Conservation (phyloP, 2,113 vertebrate genomes). For the Paramormyrops kingsleyae region DNA sequence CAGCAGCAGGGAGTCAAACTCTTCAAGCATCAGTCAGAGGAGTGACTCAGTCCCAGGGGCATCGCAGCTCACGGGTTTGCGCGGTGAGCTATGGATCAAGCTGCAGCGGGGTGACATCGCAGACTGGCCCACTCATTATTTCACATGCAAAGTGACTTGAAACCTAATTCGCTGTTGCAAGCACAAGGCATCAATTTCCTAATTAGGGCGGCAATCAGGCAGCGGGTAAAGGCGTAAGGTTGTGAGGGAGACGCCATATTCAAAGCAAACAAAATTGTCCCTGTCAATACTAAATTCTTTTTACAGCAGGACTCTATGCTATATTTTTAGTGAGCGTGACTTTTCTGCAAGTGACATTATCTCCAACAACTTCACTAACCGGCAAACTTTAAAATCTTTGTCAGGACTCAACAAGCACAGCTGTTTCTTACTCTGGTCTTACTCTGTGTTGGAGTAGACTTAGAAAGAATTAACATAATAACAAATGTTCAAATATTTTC, state of each 20-base stretch:
- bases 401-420: not conserved
- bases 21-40: not conserved
- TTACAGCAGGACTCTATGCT: not conserved
- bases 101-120: not conserved
- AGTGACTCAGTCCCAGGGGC: not conserved
- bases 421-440: not conserved
- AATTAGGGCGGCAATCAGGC: not conserved
- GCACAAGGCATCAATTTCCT: constrained; percentile 4
- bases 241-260: not conserved
- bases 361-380: not conserved
- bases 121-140: not conserved
- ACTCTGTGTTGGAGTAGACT: not conserved
- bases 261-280: not conserved
- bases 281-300: not conserved
- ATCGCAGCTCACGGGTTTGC: not conserved
- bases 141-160: not conserved
- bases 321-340: not conserved
- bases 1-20: not conserved
- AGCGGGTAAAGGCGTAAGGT: not conserved
- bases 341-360: not conserved
- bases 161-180: constrained; percentile 1
- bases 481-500: not conserved
- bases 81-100: not conserved
- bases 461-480: not conserved
- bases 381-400: not conserved